Percentiles rank a stretch among this genome's conserved stretches.
Evolutionary conservation across 35 echinoderm and acorn worm species (phyloP).

Genomic region (Amphiura filiformis): DNA sequence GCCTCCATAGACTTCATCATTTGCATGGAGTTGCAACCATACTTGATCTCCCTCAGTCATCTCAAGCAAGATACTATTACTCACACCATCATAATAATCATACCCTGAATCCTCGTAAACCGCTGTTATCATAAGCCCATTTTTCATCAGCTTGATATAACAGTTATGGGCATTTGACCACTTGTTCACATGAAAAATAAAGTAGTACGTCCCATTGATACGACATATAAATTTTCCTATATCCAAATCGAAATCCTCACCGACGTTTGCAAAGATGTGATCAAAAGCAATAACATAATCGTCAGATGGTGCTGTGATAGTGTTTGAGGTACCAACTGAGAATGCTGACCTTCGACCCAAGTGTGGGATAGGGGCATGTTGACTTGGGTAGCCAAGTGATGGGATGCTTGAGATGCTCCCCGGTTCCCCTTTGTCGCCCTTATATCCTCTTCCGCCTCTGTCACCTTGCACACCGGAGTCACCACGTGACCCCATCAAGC

Average conservation of each 20-base stretch:
- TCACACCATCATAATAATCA: constrained; percentile 78
- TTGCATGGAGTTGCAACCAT: constrained; percentile 76
- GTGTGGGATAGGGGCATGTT: not conserved
- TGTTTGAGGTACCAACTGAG: constrained; percentile 66
- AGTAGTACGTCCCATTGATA: constrained; percentile 94
- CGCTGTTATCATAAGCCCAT: constrained; percentile 54
- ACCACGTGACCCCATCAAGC: not conserved
- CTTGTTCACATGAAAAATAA: constrained; percentile 81
- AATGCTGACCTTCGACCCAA: constrained; percentile 58
- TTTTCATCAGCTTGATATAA: constrained; percentile 83
- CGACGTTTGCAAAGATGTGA: constrained; percentile 68
- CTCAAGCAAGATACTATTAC: constrained; percentile 74
- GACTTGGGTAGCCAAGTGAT: not conserved
- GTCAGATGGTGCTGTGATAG: constrained; percentile 55
- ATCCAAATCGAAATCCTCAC: constrained; percentile 74
- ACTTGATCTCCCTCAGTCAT: constrained; percentile 70
- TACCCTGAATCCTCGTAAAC: constrained; percentile 87
- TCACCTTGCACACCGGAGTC: not conserved
- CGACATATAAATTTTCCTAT: constrained; percentile 61
- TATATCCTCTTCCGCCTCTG: constrained; percentile 14
- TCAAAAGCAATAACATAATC: constrained; percentile 64
- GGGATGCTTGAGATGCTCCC: constrained; percentile 12
- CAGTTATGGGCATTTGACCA: constrained; percentile 81
- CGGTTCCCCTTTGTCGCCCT: constrained; percentile 45
- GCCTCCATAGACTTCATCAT: constrained; percentile 80